These are phyloP conservation scores for Struthidea cinerea DNA, from an alignment of 2,113 vertebrate genomes.

Conservation along the genomic window DNA sequence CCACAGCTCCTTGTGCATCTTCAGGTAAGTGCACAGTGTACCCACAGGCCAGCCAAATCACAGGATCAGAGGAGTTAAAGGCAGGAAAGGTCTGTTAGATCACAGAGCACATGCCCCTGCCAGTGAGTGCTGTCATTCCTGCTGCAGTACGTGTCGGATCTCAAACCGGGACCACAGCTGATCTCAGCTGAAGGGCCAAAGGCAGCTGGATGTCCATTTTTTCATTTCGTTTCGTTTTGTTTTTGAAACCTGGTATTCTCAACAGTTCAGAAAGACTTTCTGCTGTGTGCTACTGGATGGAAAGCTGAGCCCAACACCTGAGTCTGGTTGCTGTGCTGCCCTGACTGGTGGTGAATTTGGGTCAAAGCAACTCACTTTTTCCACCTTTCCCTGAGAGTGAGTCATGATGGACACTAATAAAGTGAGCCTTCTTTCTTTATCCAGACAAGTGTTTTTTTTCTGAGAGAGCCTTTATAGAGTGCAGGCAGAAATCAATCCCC, in stretches of 20 bases:
- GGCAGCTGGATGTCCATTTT: not conserved
- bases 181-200: constrained; percentile 37
- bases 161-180: not conserved
- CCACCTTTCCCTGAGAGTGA: not conserved
- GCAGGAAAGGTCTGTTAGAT: constrained; percentile 15
- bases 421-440: not conserved
- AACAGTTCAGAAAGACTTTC: not conserved
- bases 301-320: not conserved
- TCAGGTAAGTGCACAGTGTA: not conserved
- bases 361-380: not conserved
- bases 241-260: not conserved
- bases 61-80: constrained; percentile 10
- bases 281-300: not conserved
- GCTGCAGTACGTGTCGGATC: not conserved
- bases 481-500: not conserved
- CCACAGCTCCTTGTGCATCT: constrained; percentile 29
- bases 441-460: not conserved
- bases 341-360: not conserved
- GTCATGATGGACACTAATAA: not conserved
- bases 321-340: not conserved
- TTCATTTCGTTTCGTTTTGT: not conserved
- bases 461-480: not conserved
- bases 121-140: not conserved
- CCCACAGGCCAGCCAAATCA: constrained; percentile 29
- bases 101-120: constrained; percentile 4